Evolutionary conservation across 30 jellyfish, hydroid and myxozoan genomes (phyloP).

Genomic region (Aurelia coerulea): DNA sequence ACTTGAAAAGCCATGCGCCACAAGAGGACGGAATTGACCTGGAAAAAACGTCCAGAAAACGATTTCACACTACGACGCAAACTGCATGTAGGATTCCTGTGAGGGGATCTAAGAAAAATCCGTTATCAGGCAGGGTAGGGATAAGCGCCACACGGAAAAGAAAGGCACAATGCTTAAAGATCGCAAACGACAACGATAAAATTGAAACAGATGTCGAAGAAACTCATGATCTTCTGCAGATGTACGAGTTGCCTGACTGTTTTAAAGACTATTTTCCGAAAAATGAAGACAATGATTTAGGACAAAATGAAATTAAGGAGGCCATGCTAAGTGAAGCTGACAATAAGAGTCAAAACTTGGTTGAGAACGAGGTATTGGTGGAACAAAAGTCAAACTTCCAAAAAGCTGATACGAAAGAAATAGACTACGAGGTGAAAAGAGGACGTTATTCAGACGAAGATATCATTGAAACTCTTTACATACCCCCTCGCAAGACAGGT

Average conservation of each 20-base stretch:
- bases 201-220: constrained; percentile 9
- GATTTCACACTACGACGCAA: constrained; percentile 7
- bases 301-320: background rate
- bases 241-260: constrained; percentile 32
- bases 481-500: too few relatives aligned
- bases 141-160: constrained; percentile 17
- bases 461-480: too few relatives aligned
- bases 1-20: constrained; percentile 9
- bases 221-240: constrained; percentile 35
- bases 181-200: constrained; percentile 4
- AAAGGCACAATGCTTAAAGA: constrained; percentile 7
- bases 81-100: constrained; percentile 12
- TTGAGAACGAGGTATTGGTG: too few relatives aligned
- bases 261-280: constrained; percentile 10
- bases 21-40: constrained; percentile 22
- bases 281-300: constrained; percentile 4
- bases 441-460: too few relatives aligned
- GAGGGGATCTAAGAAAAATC: constrained; percentile 15
- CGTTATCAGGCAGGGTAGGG: constrained; percentile 30
- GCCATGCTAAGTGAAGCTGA: too few relatives aligned
- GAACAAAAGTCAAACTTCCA: too few relatives aligned
- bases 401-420: too few relatives aligned
- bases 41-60: background rate
- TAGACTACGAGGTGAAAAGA: too few relatives aligned
- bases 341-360: too few relatives aligned